Evolutionary conservation across 2,888 invertebrate genomes (phyloP).

Genomic region (Argyresthia albistria): DNA sequence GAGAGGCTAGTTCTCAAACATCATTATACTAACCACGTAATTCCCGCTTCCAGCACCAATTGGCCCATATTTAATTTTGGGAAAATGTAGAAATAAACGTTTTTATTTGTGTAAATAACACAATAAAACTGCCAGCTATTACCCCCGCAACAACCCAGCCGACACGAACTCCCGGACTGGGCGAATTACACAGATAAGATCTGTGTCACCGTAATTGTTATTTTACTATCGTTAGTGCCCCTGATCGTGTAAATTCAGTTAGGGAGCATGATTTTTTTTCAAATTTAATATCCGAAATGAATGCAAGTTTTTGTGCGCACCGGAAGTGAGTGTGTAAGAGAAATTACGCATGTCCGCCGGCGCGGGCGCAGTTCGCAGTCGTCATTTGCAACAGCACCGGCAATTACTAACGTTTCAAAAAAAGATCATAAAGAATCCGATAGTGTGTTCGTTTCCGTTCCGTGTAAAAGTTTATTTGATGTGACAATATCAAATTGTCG

Average conservation of each 20-base stretch:
- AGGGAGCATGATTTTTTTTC: slow-evolving; percentile 50
- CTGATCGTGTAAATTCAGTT: slow-evolving; percentile 66
- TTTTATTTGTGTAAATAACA: slow-evolving; percentile 73
- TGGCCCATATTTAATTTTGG: slow-evolving; percentile 71
- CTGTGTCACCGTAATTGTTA: slow-evolving; percentile 65
- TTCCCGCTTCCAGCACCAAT: slow-evolving; percentile 46
- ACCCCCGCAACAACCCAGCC: slow-evolving; percentile 19
- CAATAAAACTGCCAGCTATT: slow-evolving; percentile 65
- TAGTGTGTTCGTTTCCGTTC: slow-evolving; percentile 15
- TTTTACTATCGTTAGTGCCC: slow-evolving; percentile 63
- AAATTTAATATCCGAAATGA: slow-evolving; percentile 40
- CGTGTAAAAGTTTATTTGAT: slow-evolving; percentile 18
- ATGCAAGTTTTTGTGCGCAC: slow-evolving; percentile 32
- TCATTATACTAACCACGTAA: slow-evolving; percentile 53
- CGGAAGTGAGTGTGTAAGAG: slow-evolving; percentile 63
- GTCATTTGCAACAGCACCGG: slow-evolving; percentile 45
- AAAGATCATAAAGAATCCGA: slow-evolving; percentile 28
- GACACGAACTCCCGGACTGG: slow-evolving; percentile 37
- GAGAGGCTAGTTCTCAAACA: slow-evolving; percentile 25
- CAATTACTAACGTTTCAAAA: slow-evolving; percentile 21
- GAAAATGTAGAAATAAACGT: slow-evolving; percentile 72
- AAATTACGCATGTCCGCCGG: slow-evolving; percentile 61
- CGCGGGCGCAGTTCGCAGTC: slow-evolving; percentile 32
- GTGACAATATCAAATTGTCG: slow-evolving; percentile 32
- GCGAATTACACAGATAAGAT: slow-evolving; percentile 62